Evolutionary conservation across 1,140 invertebrate genomes (phyloP), one percentile per base, ranked within the genome.

Genomic region (Hylaeus anthracinus): DNA sequence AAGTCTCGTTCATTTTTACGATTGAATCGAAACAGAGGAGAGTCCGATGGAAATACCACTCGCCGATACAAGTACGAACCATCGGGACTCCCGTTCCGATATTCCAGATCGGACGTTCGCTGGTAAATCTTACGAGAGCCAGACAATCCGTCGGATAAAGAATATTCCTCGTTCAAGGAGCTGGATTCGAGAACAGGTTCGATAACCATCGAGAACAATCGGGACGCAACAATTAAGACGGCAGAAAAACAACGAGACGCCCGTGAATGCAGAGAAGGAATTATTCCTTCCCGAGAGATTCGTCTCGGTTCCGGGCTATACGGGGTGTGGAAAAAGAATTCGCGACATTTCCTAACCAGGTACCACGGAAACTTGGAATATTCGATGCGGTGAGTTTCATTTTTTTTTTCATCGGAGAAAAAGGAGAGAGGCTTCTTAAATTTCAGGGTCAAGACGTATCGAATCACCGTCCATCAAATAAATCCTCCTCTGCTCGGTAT

Each of bases 181-280:
- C n/a, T 15, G 51, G 51, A 66, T 45, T 37, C 64, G 39, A 82
- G 43, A 65, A 61, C 65, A 41, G 51, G 53, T 70, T 61, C 51
- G 61, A 80, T 74, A 60, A 53, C 37, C 48, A 79, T 79, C 78
- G 5, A 6, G 53, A 60, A 66, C 61, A 74, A 80, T 80, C 58
- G 63, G 51, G 63, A 45, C 70, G 61, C 60, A 56, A 66, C 72
- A 66, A 80, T 74, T 80, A 74, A 72, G 58, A 63, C 39, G 56
- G 37, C 41, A n/a, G 41, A 64, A 70, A 58, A 63, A 72, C 65
- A 70, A 66, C 74, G 39, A 43, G 67, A 37, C 6, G 12, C 14
- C 43, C 26, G 10, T 70, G 65, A 70, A 70, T 70, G 56, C 72
- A 55, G 60, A 67, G 60, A 70, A 79, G 45, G 26, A 65, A 85